Conservation (phyloP, 2,888 invertebrate genomes). For the Busseola fusca region DNA sequence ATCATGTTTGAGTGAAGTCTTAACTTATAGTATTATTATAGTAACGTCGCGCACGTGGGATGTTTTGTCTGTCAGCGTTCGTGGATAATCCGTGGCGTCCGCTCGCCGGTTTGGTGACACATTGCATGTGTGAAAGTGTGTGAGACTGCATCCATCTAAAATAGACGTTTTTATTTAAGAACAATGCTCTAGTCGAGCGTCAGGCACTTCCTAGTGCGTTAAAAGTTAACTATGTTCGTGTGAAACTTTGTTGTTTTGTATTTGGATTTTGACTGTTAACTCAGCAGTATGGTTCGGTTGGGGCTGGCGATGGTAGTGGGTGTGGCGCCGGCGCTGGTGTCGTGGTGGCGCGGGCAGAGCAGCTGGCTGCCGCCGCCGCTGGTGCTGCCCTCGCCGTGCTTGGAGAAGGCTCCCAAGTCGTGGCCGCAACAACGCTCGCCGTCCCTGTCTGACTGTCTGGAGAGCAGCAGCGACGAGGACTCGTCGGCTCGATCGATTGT, state of each 20-base stretch:
- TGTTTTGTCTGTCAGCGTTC: slow-evolving; percentile 62
- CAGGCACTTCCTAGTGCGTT: slow-evolving; percentile 69
- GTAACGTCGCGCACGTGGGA: slow-evolving; percentile 68
- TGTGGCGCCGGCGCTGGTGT: slow-evolving; percentile 86
- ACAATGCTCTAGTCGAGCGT: slow-evolving; percentile 70
- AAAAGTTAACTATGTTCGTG: slow-evolving; percentile 58
- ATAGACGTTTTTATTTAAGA: slow-evolving; percentile 82
- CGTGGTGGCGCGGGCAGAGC: slow-evolving; percentile 85
- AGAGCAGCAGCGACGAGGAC: slow-evolving; percentile 85
- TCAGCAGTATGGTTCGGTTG: slow-evolving; percentile 81
- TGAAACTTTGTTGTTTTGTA: slow-evolving; percentile 53
- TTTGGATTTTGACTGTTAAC: slow-evolving; percentile 21
- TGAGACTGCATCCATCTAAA: slow-evolving; percentile 79
- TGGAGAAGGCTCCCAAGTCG: slow-evolving; percentile 74
- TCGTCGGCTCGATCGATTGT: slow-evolving; percentile 83
- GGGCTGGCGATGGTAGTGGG: slow-evolving; percentile 87
- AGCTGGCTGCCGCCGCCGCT: slow-evolving; percentile 73
- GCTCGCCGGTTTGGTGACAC: slow-evolving; percentile 75
- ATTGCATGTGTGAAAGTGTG: slow-evolving; percentile 76
- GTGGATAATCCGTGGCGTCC: slow-evolving; percentile 73
- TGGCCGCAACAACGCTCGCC: slow-evolving; percentile 83
- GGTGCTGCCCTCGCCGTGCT: slow-evolving; percentile 65
- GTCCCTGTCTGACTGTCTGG: slow-evolving; percentile 86
- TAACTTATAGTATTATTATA: slow-evolving; percentile 41
- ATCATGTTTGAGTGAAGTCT: slow-evolving; percentile 56